Conservation (phyloP, 2,888 invertebrate species). For the Omphaloscelis lunosa region DNA sequence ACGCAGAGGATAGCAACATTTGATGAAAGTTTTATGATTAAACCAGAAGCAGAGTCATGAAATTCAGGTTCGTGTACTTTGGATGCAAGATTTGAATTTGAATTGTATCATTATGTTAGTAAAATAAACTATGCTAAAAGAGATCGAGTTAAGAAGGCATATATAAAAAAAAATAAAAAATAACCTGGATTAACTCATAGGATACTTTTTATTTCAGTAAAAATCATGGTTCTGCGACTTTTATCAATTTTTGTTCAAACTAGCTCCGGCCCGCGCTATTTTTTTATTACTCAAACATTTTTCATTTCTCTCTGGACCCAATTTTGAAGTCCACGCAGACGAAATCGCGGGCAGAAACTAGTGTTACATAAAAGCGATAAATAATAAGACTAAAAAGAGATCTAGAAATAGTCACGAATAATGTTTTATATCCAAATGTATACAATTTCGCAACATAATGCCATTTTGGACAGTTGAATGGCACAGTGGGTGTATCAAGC, state of each 20-base stretch:
- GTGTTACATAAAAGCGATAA: slow-evolving; percentile 1
- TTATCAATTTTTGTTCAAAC: not conserved
- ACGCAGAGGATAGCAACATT: too few relatives aligned
- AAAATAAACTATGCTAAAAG: too few relatives aligned
- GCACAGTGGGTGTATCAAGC: slow-evolving; percentile 56
- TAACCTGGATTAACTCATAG: not conserved
- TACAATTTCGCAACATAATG: slow-evolving; percentile 43
- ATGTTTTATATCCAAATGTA: slow-evolving; percentile 38
- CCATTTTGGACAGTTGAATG: slow-evolving; percentile 59
- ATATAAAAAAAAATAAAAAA: too few relatives aligned
- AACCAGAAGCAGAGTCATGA: too few relatives aligned
- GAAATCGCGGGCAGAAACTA: not conserved
- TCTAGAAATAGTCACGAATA: slow-evolving; percentile 12
- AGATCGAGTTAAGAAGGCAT: too few relatives aligned
- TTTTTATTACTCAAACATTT: not conserved
- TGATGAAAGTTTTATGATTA: too few relatives aligned
- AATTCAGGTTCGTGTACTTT: too few relatives aligned
- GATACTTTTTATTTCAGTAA: not conserved
- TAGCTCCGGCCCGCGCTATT: not conserved
- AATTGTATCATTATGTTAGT: too few relatives aligned
- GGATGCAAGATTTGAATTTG: too few relatives aligned
- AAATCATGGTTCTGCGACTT: not conserved
- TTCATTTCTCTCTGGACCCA: not conserved
- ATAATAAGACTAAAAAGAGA: slow-evolving; percentile 15
- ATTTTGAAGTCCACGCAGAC: too few relatives aligned